These are phyloP conservation scores for Bradysia coprophila DNA, from an alignment of 1,140 invertebrate species.

Conservation along the genomic window DNA sequence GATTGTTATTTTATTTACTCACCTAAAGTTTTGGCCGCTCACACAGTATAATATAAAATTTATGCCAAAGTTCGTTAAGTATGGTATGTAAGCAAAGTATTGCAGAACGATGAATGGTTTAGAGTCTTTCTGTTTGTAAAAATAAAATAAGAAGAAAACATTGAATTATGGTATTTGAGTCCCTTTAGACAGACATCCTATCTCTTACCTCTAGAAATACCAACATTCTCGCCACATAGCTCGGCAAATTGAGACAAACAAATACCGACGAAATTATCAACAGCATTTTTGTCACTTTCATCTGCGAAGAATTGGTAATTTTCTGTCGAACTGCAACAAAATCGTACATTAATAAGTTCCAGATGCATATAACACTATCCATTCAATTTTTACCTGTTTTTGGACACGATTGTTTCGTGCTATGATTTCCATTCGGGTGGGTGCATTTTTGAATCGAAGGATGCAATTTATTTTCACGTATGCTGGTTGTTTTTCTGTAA, in stretches of 20 bases:
- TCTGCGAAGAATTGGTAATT: slow-evolving; percentile 30
- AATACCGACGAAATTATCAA: slow-evolving; percentile 63
- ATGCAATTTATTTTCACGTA: too few species aligned
- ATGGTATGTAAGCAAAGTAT: slow-evolving; percentile 30
- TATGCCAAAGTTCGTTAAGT: slow-evolving; percentile 66
- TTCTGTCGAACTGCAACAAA: slow-evolving; percentile 12
- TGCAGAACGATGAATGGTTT: slow-evolving; percentile 16
- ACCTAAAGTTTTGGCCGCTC: slow-evolving; percentile 60
- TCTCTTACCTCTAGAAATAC: slow-evolving; percentile 35
- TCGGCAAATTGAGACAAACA: slow-evolving; percentile 57
- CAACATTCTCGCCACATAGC: slow-evolving; percentile 39
- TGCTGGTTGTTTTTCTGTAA: too few species aligned
- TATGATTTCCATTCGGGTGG: slow-evolving; percentile 2
- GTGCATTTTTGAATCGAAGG: too few species aligned
- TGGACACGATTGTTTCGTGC: background rate
- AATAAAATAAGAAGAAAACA: background rate
- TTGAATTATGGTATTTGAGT: background rate
- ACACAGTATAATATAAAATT: slow-evolving; percentile 75
- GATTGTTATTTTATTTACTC: too few species aligned
- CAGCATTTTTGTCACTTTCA: slow-evolving; percentile 63
- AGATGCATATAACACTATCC: background rate
- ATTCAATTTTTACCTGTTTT: background rate
- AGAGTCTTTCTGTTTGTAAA: background rate
- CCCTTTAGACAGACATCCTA: background rate
- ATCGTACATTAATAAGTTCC: background rate